Conservation (phyloP, 2,888 invertebrate species). For the Acrocera orbiculus region DNA sequence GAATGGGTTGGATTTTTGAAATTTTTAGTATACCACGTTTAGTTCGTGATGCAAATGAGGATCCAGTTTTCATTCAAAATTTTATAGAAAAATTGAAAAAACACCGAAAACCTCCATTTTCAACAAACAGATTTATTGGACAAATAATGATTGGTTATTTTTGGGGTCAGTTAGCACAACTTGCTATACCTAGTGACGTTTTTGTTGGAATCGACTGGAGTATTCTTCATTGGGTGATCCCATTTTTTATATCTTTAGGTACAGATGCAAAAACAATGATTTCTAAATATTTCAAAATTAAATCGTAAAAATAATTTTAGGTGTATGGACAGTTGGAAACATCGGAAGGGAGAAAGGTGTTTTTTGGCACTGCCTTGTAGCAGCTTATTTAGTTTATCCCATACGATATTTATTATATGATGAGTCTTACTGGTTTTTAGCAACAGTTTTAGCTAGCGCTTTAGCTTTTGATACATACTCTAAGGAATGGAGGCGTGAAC, state of each 20-base stretch:
- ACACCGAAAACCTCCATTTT: constrained; percentile 64
- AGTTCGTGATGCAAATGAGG: constrained; percentile 64
- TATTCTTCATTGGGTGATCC: constrained; percentile 53
- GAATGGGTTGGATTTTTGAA: constrained; percentile 76
- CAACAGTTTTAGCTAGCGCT: constrained; percentile 47
- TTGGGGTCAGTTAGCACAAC: constrained; percentile 56
- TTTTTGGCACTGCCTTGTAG: constrained; percentile 48
- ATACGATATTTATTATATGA: constrained; percentile 56
- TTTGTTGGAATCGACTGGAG: constrained; percentile 52
- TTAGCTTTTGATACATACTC: constrained; percentile 57
- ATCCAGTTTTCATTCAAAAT: constrained; percentile 45
- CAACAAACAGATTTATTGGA: constrained; percentile 57
- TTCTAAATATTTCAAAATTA: neutral
- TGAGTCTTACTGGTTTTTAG: constrained; percentile 49
- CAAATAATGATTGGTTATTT: constrained; percentile 61
- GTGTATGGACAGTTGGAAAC: constrained; percentile 81
- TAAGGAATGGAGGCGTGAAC: constrained; percentile 59
- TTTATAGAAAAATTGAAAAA: constrained; percentile 42
- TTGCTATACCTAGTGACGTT: constrained; percentile 61
- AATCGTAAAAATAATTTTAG: constrained; percentile 32
- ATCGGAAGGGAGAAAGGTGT: constrained; percentile 67
- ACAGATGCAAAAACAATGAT: constrained; percentile 9
- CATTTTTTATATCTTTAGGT: constrained; percentile 57
- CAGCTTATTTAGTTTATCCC: constrained; percentile 48
- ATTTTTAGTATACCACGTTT: constrained; percentile 69